These are phyloP conservation scores for Alviniconcha marisindica DNA, from an alignment of 1,140 invertebrate species.

Conservation along the genomic window DNA sequence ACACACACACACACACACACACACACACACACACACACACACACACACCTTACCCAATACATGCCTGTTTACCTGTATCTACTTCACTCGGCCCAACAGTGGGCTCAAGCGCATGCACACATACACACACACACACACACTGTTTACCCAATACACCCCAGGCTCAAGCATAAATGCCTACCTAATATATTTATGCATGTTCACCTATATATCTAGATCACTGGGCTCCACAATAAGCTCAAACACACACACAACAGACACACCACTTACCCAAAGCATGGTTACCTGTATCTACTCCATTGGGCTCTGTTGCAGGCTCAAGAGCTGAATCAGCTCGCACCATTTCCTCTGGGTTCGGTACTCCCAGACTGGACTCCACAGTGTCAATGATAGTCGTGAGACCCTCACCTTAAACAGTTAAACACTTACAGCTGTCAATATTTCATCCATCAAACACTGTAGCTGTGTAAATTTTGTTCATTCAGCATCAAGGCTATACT, in stretches of 20 bases:
- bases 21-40: too few species aligned
- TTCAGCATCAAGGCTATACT: too few species aligned
- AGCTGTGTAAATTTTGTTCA: too few species aligned
- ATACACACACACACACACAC: too few species aligned
- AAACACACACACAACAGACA: neutral
- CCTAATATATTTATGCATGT: too few species aligned
- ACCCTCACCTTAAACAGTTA: constrained; percentile 79
- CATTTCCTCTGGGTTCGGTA: constrained; percentile 86
- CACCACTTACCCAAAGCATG: neutral
- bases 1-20: too few species aligned
- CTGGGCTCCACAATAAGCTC: neutral
- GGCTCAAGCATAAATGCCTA: too few species aligned
- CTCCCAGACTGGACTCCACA: constrained; percentile 82
- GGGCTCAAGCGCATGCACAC: too few species aligned
- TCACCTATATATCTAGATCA: too few species aligned
- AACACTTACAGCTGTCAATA: neutral
- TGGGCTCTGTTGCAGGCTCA: neutral
- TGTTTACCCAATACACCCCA: too few species aligned
- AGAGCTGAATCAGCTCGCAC: constrained; percentile 72
- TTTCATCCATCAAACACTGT: neutral
- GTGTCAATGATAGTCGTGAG: constrained; percentile 86
- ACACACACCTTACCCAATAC: neutral
- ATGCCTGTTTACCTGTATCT: too few species aligned
- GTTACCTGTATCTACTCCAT: neutral
- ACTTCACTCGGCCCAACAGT: too few species aligned